These are phyloP conservation scores for Channa argus DNA, from an alignment of 2,113 vertebrate species.

Conservation along the genomic window DNA sequence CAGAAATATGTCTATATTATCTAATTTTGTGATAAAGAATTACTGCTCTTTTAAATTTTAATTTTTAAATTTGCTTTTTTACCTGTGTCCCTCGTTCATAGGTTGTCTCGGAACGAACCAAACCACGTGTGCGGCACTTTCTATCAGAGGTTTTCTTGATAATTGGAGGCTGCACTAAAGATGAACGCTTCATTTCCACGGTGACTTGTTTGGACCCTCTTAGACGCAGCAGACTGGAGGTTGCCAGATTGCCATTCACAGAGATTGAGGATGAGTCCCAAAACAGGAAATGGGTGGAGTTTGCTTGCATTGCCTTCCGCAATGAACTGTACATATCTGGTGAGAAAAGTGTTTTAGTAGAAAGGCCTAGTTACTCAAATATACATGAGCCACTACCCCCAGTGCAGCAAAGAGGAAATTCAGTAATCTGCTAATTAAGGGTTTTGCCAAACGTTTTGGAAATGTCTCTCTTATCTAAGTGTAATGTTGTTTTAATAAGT, in stretches of 20 bases:
- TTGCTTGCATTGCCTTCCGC: conserved; percentile 93
- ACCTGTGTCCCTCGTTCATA: conserved; percentile 55
- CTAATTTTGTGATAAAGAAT: not conserved
- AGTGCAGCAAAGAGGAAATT: conserved; percentile 2
- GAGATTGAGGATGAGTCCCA: conserved; percentile 90
- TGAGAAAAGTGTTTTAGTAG: conserved; percentile 58
- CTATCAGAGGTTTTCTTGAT: conserved; percentile 98
- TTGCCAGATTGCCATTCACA: conserved; percentile 91
- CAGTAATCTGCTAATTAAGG: too few species aligned
- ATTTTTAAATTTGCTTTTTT: conserved; percentile 1
- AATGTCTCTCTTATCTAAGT: not conserved
- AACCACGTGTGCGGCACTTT: conserved; percentile 92
- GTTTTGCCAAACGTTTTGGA: not conserved
- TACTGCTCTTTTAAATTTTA: not conserved
- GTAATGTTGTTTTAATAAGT: not conserved
- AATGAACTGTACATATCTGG: conserved; percentile 99
- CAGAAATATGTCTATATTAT: not conserved
- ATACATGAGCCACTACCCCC: not conserved
- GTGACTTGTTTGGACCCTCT: conserved; percentile 97
- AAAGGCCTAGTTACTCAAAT: not conserved
- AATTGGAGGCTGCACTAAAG: conserved; percentile 96
- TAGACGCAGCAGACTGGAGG: conserved; percentile 95
- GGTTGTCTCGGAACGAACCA: conserved; percentile 96
- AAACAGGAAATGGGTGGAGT: conserved; percentile 97
- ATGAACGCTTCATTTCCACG: conserved; percentile 94